Evolutionary conservation across 2,888 invertebrate genomes (phyloP).

Genomic region (Gasteruption jaculator): DNA sequence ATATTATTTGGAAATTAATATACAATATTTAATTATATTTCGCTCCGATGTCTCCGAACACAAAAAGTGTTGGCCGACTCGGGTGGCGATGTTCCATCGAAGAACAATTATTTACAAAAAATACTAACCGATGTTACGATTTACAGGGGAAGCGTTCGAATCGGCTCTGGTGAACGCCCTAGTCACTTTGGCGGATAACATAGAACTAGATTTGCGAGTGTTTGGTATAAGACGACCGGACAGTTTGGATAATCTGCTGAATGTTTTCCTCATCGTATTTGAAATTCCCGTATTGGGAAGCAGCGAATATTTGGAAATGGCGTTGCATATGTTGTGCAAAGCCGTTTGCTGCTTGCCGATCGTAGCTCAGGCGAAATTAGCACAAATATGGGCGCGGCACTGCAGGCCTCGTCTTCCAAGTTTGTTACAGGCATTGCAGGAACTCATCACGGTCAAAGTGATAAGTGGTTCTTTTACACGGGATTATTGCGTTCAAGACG

Average conservation of each 20-base stretch:
- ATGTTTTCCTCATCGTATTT: constrained; percentile 69
- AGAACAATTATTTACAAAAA: too few relatives aligned
- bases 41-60: too few relatives aligned
- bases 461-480: constrained; percentile 70
- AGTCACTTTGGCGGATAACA: constrained; percentile 66
- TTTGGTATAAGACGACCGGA: constrained; percentile 57
- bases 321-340: constrained; percentile 73
- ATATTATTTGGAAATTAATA: too few relatives aligned
- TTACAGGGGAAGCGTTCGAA: constrained; percentile 54
- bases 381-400: constrained; percentile 73
- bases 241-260: constrained; percentile 53
- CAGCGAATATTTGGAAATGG: constrained; percentile 78
- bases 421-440: constrained; percentile 76
- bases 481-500: constrained; percentile 78
- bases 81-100: neutral
- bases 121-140: too few relatives aligned
- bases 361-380: constrained; percentile 72
- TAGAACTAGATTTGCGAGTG: constrained; percentile 68
- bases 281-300: constrained; percentile 71
- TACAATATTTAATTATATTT: too few relatives aligned
- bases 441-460: constrained; percentile 78
- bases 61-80: neutral
- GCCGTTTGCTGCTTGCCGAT: constrained; percentile 72
- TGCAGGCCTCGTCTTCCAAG: constrained; percentile 60
- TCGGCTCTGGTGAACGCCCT: constrained; percentile 72